Evolutionary conservation across 2,888 invertebrate genomes (phyloP), one percentile per base, ranked within the genome.

Genomic region (Papilio demoleus): DNA sequence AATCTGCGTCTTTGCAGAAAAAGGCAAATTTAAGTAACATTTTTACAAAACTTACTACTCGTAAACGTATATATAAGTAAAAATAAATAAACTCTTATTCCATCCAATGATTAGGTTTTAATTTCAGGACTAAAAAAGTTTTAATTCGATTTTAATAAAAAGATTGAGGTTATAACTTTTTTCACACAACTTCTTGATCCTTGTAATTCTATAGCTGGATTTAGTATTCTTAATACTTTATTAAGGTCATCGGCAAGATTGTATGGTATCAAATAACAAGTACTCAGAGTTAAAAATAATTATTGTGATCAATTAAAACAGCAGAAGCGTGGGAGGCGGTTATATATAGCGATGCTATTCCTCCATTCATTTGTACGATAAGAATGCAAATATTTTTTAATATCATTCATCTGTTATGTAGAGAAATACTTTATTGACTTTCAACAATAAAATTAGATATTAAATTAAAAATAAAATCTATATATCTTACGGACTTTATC

Each of bases 291-390:
- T 14, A 31, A 62, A 58, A 38, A 58, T 58, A 65, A 68, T 68
- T 65, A 64, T 12, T 22, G 12, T 17, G 50, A 8, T 2, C 78
- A 82, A 83, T 83, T 81, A 80, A 72, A 75, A 65, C 59, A 12
- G 34, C 17, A 66, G 73, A 81, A 75, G 70, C 80, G 84, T 84
- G 75, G 84, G 83, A 40, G 36, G 73, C 17, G 53, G 1, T 74
- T 84, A 84, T 81, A 74, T 77, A 75, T 85, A 83, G 79, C 75
- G 76, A 74, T 77, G 77, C 71, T 9, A 73, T 72, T 72, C 71
- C 27, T 47, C 40, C 63, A 70, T 67, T 70, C 53, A 53, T 27
- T 53, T 14, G 50, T 27, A 1, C 27, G 8, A 1, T n/a, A 27
- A n/a, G 53, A 56, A 31, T 31, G 31, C 53, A 31, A 56, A 31